phyloP scores from a whole-genome alignment of 2,797 vertebrate species.

The Denticeps clupeoides region DNA sequence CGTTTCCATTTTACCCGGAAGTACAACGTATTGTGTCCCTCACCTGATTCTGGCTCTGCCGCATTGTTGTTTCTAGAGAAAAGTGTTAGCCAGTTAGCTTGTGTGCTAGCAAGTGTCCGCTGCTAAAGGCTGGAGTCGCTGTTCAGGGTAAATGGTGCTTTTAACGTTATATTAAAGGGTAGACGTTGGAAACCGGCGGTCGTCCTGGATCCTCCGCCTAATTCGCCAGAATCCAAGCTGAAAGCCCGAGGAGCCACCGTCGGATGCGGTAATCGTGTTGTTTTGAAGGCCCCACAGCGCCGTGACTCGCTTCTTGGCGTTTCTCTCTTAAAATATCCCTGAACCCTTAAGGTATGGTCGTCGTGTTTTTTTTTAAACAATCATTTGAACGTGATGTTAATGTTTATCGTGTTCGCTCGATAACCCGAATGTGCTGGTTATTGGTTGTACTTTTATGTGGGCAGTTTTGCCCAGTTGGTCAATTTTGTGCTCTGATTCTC shows the following conservation, averaged over 20 bases:
- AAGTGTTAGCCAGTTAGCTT: slow-evolving; percentile 39
- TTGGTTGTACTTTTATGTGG: too few species aligned
- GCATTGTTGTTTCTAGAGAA: slow-evolving; percentile 69
- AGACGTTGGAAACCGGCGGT: slow-evolving; percentile 20
- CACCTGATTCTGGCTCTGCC: slow-evolving; percentile 36
- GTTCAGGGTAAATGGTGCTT: slow-evolving; percentile 19
- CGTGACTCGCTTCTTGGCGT: too few species aligned
- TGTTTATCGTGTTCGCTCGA: too few species aligned
- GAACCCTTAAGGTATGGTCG: too few species aligned
- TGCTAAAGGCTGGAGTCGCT: slow-evolving; percentile 21
- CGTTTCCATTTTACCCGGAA: not conserved
- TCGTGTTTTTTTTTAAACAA: too few species aligned
- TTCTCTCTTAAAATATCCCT: too few species aligned
- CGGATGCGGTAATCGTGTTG: slow-evolving; percentile 43
- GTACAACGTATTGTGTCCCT: not conserved
- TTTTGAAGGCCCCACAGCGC: slow-evolving; percentile 51
- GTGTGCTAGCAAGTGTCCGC: slow-evolving; percentile 29
- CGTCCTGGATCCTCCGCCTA: slow-evolving; percentile 43
- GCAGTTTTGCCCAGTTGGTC: too few species aligned
- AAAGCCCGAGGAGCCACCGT: slow-evolving; percentile 38
- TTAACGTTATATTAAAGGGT: slow-evolving; percentile 7
- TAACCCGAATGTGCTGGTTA: too few species aligned
- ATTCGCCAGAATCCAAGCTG: slow-evolving; percentile 13
- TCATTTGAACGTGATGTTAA: too few species aligned
- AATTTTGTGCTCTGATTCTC: too few species aligned